Evolutionary conservation across 2,797 vertebrate species (phyloP).

Genomic region (Delichon dasypus): DNA sequence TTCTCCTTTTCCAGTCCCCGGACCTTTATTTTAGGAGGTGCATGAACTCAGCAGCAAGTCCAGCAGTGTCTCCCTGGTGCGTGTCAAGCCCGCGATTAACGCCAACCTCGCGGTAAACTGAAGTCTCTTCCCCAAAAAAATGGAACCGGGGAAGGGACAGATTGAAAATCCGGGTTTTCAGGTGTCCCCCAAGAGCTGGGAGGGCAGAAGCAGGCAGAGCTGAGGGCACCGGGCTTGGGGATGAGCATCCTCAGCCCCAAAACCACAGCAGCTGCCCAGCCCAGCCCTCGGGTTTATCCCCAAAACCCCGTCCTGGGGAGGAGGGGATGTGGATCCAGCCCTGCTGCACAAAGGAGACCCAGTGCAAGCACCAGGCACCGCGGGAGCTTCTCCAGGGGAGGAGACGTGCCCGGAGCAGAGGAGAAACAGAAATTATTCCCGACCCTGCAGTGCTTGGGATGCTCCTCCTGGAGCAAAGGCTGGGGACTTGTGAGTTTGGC

Average conservation of each 20-base stretch:
- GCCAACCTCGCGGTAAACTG: fast-evolving
- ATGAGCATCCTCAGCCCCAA: fast-evolving
- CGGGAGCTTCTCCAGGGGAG: background rate
- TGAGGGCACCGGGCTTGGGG: background rate
- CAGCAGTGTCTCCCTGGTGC: fast-evolving
- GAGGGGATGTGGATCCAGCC: background rate
- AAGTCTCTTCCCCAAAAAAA: background rate
- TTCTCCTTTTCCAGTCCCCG: background rate
- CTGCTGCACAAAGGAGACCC: background rate
- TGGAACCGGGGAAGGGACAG: fast-evolving
- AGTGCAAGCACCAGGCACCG: no score
- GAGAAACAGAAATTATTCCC: background rate
- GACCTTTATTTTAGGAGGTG: background rate
- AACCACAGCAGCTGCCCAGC: background rate
- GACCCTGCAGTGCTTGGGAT: background rate
- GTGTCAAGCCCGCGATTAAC: fast-evolving
- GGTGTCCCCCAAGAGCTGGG: fast-evolving
- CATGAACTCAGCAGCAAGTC: fast-evolving
- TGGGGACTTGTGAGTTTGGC: background rate
- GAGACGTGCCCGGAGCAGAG: background rate
- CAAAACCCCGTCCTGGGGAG: background rate
- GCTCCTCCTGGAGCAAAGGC: background rate
- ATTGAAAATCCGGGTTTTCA: background rate
- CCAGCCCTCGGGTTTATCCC: background rate
- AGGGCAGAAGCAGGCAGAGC: background rate